Evolutionary conservation across 2,113 vertebrate genomes (phyloP), one percentile per base, ranked within the genome.

Genomic region (Halichoeres trimaculatus): DNA sequence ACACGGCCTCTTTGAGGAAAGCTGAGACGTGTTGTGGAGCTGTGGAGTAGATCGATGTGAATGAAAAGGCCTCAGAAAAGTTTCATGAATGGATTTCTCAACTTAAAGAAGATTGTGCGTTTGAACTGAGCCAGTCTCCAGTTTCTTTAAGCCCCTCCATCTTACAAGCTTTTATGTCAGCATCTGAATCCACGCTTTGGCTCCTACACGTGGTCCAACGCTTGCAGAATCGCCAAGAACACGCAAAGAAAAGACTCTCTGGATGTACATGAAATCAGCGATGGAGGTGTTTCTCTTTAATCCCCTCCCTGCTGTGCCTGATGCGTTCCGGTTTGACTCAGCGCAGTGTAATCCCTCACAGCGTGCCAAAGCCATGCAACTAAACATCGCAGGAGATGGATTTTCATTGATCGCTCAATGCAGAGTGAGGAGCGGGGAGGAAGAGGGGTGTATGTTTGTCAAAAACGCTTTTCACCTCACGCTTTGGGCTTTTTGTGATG

Each of bases 381-480:
- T 14, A 73, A 43, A 64, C 62, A 67, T 71, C 45, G 34, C 43
- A 20, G 45, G 57, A 64, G 60, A 83, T 34, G 60, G 30, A 61
- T 66, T 70, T 51, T 11, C 35, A 75, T 66, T 66, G 75, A 83
- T 83, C 81, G 51, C 9, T n/a, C n/a, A 56, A 43, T 51, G 66
- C 71, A 71, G 67, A 70, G 6, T 75, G 11, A 13, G 14, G 12
- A 30, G 36, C 56, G 41, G 16, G 65, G 52, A 59, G 52, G 52
- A 70, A 69, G 70, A 52, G 23, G 59, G 71, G 38, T 63, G 59
- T 65, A 40, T 8, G 8, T 13, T 51, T 19, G 23, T 36, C 19
- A 48, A 26, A 43, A 58, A 69, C 35, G 12, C 20, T 3, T 40
- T 59, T 36, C 30, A 53, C 51, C 36, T 48, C 58, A 57, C 23